A percentile compares a stretch with the other conserved stretches of the same genome.
Conservation (phyloP, 2,888 invertebrate species). For the Dryocosmus kuriphilus region DNA sequence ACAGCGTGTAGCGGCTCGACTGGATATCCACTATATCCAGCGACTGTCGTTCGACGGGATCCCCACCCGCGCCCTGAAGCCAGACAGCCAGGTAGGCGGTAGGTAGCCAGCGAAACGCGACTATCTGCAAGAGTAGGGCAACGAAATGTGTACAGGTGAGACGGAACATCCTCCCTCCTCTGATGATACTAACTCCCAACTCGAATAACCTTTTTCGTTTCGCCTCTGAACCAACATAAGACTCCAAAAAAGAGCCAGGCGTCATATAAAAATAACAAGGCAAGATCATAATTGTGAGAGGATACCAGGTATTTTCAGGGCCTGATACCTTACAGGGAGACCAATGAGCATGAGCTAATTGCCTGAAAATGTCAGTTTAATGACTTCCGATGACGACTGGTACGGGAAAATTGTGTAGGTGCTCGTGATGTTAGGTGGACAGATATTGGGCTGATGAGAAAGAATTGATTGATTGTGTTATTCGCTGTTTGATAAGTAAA, state of each 20-base stretch:
- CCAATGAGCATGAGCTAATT: neutral
- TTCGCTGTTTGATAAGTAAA: neutral
- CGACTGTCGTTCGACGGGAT: conserved; percentile 61
- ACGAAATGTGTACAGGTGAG: conserved; percentile 70
- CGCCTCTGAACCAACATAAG: conserved; percentile 10
- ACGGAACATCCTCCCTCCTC: conserved; percentile 43
- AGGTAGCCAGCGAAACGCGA: conserved; percentile 58
- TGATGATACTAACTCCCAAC: neutral
- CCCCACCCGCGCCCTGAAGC: conserved; percentile 61
- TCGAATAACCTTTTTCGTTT: conserved; percentile 31
- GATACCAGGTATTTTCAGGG: conserved; percentile 13
- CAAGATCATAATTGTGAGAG: conserved; percentile 21
- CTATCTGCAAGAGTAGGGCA: conserved; percentile 64
- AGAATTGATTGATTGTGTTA: neutral
- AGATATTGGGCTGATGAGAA: neutral
- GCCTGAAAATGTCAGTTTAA: neutral
- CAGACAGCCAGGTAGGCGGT: conserved; percentile 46
- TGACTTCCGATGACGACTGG: neutral
- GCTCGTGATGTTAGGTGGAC: neutral
- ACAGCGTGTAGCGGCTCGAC: conserved; percentile 52
- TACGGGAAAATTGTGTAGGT: neutral
- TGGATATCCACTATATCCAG: conserved; percentile 60
- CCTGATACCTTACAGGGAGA: conserved; percentile 38
- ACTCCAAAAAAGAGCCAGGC: conserved; percentile 2
- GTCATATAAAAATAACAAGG: conserved; percentile 18